Percentiles rank a stretch among this genome's conserved stretches.
These are phyloP conservation scores for Lycocorax pyrrhopterus DNA, from an alignment of 2,113 vertebrate genomes.

Conservation along the genomic window DNA sequence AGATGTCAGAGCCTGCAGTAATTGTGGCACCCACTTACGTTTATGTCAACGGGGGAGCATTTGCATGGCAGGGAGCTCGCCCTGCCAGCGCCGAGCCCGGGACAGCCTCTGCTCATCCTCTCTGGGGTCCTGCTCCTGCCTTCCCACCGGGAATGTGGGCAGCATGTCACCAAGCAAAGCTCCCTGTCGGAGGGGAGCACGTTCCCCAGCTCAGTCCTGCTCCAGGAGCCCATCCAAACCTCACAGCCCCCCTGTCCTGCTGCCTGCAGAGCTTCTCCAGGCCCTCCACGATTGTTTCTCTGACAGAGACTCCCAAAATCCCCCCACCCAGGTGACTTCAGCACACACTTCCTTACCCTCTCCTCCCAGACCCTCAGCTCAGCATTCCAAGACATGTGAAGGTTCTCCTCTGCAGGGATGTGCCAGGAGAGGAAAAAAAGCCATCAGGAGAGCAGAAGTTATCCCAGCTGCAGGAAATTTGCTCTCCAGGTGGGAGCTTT, in stretches of 20 bases:
- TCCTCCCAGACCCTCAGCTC: neutral
- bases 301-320: neutral
- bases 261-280: neutral
- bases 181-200: neutral
- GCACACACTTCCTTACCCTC: neutral
- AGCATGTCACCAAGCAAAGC: fast-evolving
- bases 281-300: neutral
- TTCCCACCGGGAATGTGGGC: neutral
- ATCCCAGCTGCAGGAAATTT: neutral
- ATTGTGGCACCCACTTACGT: neutral
- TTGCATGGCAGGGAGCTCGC: neutral
- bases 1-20: neutral
- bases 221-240: neutral
- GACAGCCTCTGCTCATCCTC: neutral
- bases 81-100: neutral
- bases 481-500: neutral
- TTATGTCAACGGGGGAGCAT: neutral
- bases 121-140: neutral
- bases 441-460: neutral
- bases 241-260: neutral
- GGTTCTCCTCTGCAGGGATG: neutral
- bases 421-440: neutral
- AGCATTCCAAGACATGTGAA: neutral
- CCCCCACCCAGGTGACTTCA: neutral
- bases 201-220: fast-evolving